Percentiles rank a stretch among this genome's conserved stretches.
These are phyloP conservation scores for Chelon auratus DNA, from an alignment of 2,797 vertebrate genomes.

Conservation along the genomic window DNA sequence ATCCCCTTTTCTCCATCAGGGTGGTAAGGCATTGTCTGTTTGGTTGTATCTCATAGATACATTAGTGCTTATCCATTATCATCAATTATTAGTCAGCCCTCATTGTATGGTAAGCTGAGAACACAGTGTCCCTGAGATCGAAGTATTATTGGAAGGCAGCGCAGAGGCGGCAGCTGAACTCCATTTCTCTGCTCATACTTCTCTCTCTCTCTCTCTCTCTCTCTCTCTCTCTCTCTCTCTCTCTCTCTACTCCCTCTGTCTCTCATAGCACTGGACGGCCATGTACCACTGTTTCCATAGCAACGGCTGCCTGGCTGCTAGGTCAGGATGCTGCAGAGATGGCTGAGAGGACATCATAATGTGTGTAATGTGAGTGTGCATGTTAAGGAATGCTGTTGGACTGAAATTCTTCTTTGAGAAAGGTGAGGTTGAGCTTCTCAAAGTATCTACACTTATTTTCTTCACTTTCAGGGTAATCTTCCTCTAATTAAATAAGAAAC, in stretches of 20 bases:
- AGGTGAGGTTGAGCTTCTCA: not conserved
- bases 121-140: slow-evolving; percentile 68
- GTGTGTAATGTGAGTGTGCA: slow-evolving; percentile 28
- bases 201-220: not conserved
- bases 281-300: slow-evolving; percentile 80
- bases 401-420: slow-evolving; percentile 37
- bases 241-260: slow-evolving; percentile 31
- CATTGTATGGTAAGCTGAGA: slow-evolving; percentile 58
- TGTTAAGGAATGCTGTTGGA: slow-evolving; percentile 35
- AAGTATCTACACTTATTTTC: not conserved
- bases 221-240: slow-evolving; percentile 14
- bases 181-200: slow-evolving; percentile 45
- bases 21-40: slow-evolving; percentile 20
- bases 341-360: slow-evolving; percentile 49
- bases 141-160: slow-evolving; percentile 69
- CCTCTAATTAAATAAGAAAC: not conserved
- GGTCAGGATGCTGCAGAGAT: slow-evolving; percentile 74
- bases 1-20: slow-evolving; percentile 9
- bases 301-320: slow-evolving; percentile 79
- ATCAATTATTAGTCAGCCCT: slow-evolving; percentile 63
- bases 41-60: slow-evolving; percentile 27
- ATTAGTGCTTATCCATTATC: slow-evolving; percentile 57
- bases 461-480: not conserved
- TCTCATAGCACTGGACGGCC: slow-evolving; percentile 58
- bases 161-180: slow-evolving; percentile 72